Conservation (phyloP, 2,113 vertebrate genomes). For the Ameiurus melas region DNA sequence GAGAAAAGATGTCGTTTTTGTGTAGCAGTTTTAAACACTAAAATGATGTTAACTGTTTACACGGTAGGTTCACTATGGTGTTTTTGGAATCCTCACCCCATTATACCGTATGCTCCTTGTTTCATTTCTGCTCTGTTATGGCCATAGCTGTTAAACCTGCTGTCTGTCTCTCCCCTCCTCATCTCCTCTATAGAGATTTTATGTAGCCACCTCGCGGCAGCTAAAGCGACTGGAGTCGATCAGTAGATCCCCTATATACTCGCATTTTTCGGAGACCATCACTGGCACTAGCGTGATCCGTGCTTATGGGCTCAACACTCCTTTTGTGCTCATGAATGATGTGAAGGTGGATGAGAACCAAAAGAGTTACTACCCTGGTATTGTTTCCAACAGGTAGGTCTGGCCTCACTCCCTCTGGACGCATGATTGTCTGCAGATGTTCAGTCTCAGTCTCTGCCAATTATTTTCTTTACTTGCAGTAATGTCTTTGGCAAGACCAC, state of each 20-base stretch:
- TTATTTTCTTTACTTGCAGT: not conserved
- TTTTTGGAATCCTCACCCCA: constrained; percentile 19
- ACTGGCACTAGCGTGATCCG: constrained; percentile 89
- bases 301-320: constrained; percentile 79
- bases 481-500: constrained; percentile 14
- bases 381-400: constrained; percentile 89
- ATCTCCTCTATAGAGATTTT: constrained; percentile 83
- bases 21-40: not conserved
- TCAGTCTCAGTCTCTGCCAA: constrained; percentile 22
- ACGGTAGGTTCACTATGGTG: not conserved
- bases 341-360: constrained; percentile 87
- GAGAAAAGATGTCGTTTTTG: not conserved
- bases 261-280: constrained; percentile 94
- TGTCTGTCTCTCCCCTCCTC: constrained; percentile 54
- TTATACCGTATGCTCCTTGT: not conserved
- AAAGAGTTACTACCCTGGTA: constrained; percentile 85
- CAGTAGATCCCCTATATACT: constrained; percentile 95
- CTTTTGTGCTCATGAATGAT: constrained; percentile 82
- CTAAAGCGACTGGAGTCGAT: constrained; percentile 94
- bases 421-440: constrained; percentile 43
- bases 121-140: constrained; percentile 10
- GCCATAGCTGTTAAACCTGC: constrained; percentile 1
- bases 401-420: constrained; percentile 23
- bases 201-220: constrained; percentile 91
- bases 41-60: not conserved